Base-by-base conservation (phyloP, 64 coral and sea anemone genomes). In the Pachyseris speciosa region DNA sequence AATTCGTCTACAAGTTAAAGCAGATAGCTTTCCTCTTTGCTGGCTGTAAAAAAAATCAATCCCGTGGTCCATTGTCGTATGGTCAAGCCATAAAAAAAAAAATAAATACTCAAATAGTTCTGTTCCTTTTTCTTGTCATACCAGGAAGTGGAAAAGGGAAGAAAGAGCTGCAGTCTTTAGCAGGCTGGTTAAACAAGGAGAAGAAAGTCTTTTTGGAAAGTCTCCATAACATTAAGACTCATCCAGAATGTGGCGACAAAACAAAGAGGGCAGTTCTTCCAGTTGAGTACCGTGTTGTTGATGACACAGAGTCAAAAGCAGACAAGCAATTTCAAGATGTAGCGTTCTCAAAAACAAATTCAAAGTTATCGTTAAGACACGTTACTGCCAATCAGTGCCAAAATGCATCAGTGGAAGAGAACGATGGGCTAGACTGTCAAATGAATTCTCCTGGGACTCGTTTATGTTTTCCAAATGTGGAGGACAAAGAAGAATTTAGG, bases 121-220 rank as follows among this genome's bases (percentile, higher is more conserved):
- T 45, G 43, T 45, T 45, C n/a, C 9, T 15, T 6, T 57, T 13
- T n/a, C 17, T 38, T 38, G 37, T 19, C 25, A 37, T 65, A 3
- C 27, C 5, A 64, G 34, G 42, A 38, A 41, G 6, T 41, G 75
- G 73, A 11, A 69, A 30, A 1, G 78, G 84, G 33, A 87, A 80
- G 25, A 43, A 28, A 41, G 66, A 24, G 19, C 73, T 93, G 69
- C 91, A 69, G 41, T 29, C 26, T 34, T 36, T 87, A 38, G 91
- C 91, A 93, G 80, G 64, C 31, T 3, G 87, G 6, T 60, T 93
- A 24, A 93, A 87, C 74, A 58, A 51, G 49, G 11, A 53, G 5
- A 93, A 86, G 17, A 93, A 87, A 7, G 17, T 11, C 2, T 93
- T 93, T 80, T 44, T 93, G 15, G 60, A 93, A 33, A 86, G 78